These are phyloP conservation scores for Leptobrachium ailaonicum DNA, from an alignment of 2,113 vertebrate genomes.

Conservation along the genomic window DNA sequence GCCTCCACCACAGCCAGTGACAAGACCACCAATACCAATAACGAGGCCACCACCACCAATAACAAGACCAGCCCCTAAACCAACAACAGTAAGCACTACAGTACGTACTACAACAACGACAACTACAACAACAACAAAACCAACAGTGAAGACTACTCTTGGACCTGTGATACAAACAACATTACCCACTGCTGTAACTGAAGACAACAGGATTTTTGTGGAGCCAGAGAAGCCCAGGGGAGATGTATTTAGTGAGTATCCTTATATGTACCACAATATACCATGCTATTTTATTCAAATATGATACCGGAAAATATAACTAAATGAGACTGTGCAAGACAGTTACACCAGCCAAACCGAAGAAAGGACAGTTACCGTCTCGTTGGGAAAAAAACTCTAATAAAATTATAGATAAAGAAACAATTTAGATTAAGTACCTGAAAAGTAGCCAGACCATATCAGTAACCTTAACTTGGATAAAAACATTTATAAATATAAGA, in stretches of 20 bases:
- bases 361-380: no score
- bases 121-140: slow-evolving; percentile 49
- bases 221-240: slow-evolving; percentile 90
- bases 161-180: slow-evolving; percentile 56
- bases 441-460: no score
- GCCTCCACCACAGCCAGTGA: slow-evolving; percentile 60
- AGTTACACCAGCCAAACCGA: no score
- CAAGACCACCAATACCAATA: slow-evolving; percentile 50
- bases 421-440: no score
- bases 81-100: slow-evolving; percentile 41
- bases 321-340: no score
- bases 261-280: background rate
- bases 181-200: slow-evolving; percentile 54
- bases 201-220: slow-evolving; percentile 85
- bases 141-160: slow-evolving; percentile 44
- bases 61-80: slow-evolving; percentile 42
- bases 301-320: no score
- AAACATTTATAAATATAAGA: no score
- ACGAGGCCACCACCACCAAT: slow-evolving; percentile 28
- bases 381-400: no score
- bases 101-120: slow-evolving; percentile 36
- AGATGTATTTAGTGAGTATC: slow-evolving; percentile 92
- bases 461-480: no score
- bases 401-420: no score
- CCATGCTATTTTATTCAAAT: background rate